phyloP scores from a whole-genome alignment of 2,888 invertebrate species.

The Temnothorax unifasciatus region DNA sequence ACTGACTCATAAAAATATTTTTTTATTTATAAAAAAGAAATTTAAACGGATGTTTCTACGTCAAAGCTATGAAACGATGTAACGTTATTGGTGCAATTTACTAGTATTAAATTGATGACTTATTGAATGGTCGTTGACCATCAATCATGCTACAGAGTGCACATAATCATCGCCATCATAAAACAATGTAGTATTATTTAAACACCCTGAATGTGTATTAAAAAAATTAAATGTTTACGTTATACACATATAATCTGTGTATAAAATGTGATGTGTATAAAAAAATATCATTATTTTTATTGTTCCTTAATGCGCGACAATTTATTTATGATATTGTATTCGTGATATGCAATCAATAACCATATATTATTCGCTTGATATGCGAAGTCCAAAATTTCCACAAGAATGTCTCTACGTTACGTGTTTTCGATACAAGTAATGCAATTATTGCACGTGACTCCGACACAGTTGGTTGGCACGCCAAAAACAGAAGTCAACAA shows the following conservation, averaged over 20 bases:
- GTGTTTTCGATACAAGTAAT: neutral
- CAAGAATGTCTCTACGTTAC: neutral
- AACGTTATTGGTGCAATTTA: neutral
- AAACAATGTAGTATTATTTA: neutral
- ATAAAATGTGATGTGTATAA: neutral
- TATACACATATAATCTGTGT: neutral
- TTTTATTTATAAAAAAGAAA: neutral
- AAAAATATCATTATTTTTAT: neutral
- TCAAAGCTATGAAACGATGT: neutral
- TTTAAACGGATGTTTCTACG: neutral
- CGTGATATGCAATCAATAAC: neutral
- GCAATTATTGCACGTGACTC: neutral
- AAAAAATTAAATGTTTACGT: neutral
- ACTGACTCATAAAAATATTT: slow-evolving; percentile 3
- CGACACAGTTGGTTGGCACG: slow-evolving; percentile 27
- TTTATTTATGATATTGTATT: slow-evolving; percentile 4
- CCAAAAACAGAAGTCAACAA: slow-evolving; percentile 31
- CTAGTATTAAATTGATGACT: slow-evolving; percentile 48
- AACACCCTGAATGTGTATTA: neutral
- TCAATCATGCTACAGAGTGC: slow-evolving; percentile 28
- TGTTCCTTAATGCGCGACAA: neutral
- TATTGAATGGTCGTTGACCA: slow-evolving; percentile 63
- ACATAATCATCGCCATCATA: slow-evolving; percentile 24
- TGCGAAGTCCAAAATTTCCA: neutral
- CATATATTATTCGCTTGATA: neutral